Percentiles rank a stretch among this genome's conserved stretches.
Evolutionary conservation across 2,113 vertebrate species (phyloP).

Genomic region (Microcebus lehilahytsara): DNA sequence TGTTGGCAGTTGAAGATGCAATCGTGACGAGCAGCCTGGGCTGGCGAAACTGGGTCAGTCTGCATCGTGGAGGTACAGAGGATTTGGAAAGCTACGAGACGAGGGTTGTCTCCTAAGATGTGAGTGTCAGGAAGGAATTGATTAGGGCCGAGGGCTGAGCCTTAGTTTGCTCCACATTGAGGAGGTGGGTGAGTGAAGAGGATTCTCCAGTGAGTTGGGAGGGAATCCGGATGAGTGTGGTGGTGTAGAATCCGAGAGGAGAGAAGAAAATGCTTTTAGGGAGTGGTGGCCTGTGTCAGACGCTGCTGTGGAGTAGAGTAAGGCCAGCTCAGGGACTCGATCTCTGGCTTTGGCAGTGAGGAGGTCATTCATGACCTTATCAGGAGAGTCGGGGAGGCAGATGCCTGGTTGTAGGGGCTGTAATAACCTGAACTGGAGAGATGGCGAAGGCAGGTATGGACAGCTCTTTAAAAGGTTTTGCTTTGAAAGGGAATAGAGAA

Average conservation of each 20-base stretch:
- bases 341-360: not conserved
- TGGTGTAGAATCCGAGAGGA: not conserved
- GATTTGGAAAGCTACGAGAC: not conserved
- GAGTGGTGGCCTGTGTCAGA: not conserved
- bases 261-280: not conserved
- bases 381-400: not conserved
- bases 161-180: not conserved
- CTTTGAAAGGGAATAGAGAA: not conserved
- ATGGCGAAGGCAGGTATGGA: not conserved
- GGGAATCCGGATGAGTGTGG: not conserved
- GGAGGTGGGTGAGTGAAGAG: not conserved
- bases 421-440: not conserved
- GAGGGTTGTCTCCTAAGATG: not conserved
- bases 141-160: not conserved
- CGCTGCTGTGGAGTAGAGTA: not conserved
- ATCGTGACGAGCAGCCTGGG: not conserved
- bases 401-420: not conserved
- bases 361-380: not conserved
- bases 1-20: not conserved
- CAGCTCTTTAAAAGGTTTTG: not conserved
- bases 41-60: not conserved
- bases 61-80: not conserved
- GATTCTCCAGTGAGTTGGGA: not conserved
- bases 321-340: not conserved
- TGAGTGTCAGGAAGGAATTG: not conserved